phyloP scores from a whole-genome alignment of 2,797 vertebrate genomes.

The Potorous gilbertii region DNA sequence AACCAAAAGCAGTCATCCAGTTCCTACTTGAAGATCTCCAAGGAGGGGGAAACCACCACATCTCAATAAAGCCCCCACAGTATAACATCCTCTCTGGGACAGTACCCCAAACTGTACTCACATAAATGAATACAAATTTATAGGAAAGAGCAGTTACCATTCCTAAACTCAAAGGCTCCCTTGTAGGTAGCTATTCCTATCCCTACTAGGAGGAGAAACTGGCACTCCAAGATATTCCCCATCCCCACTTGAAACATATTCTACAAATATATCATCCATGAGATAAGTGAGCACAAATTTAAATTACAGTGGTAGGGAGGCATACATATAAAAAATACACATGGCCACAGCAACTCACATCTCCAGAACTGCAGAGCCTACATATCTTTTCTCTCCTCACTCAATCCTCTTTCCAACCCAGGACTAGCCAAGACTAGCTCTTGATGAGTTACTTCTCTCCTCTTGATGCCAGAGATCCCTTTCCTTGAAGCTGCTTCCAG shows the following conservation, averaged over 20 bases:
- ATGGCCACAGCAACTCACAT: neutral
- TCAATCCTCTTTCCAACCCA: neutral
- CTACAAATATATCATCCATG: neutral
- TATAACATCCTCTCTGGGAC: neutral
- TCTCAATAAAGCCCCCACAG: neutral
- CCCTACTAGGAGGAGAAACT: neutral
- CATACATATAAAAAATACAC: neutral
- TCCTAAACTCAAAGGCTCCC: neutral
- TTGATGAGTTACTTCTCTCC: neutral
- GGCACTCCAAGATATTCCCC: neutral
- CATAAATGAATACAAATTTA: too few species aligned
- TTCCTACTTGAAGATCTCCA: too few species aligned
- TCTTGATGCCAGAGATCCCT: neutral
- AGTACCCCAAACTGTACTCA: too few species aligned
- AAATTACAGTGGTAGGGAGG: neutral
- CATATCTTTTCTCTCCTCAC: neutral
- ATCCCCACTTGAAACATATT: too few species aligned
- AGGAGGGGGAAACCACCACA: neutral
- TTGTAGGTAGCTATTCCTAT: neutral
- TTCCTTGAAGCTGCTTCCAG: neutral
- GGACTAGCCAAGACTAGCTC: neutral
- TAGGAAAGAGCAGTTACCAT: neutral
- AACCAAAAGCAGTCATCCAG: neutral
- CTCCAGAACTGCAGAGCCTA: neutral
- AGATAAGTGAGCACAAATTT: too few species aligned